Evolutionary conservation across 2,888 invertebrate genomes (phyloP).

Genomic region (Eudasyphora cyanicolor): DNA sequence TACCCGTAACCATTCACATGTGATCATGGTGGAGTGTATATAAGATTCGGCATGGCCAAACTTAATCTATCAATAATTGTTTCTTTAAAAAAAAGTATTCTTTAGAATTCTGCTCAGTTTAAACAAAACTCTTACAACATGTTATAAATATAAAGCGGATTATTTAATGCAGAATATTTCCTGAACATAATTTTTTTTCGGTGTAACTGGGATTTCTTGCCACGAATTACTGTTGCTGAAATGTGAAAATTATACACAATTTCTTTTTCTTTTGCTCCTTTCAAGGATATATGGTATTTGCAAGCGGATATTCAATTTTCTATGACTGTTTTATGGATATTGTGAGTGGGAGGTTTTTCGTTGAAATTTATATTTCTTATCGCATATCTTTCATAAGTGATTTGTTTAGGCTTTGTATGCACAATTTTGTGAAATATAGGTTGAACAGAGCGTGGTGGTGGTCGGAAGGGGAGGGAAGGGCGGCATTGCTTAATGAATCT

Average conservation of each 20-base stretch:
- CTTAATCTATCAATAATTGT: no score
- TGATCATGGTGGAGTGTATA: no score
- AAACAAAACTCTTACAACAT: no score
- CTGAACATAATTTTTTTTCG: no score
- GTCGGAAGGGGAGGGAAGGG: not conserved
- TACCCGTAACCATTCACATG: no score
- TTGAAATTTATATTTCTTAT: constrained; percentile 27
- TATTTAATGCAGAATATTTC: no score
- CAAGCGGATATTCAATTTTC: not conserved
- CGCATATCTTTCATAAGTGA: constrained; percentile 35
- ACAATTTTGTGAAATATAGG: not conserved
- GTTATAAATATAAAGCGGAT: no score
- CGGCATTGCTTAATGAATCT: not conserved
- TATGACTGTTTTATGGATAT: not conserved
- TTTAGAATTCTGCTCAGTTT: no score
- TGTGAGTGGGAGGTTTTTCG: constrained; percentile 44
- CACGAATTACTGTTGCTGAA: constrained; percentile 5
- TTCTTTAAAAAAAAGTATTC: no score
- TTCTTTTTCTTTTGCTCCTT: constrained; percentile 2
- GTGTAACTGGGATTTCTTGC: constrained; percentile 22
- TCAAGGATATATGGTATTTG: constrained; percentile 11
- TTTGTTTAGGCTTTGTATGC: constrained; percentile 37
- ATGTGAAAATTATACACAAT: constrained; percentile 47
- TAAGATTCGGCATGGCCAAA: no score
- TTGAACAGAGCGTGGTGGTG: no score